A percentile compares a stretch with the other conserved stretches of the same genome.
These are phyloP conservation scores for Electrophaes corylata DNA, from an alignment of 2,888 invertebrate genomes.

Conservation along the genomic window DNA sequence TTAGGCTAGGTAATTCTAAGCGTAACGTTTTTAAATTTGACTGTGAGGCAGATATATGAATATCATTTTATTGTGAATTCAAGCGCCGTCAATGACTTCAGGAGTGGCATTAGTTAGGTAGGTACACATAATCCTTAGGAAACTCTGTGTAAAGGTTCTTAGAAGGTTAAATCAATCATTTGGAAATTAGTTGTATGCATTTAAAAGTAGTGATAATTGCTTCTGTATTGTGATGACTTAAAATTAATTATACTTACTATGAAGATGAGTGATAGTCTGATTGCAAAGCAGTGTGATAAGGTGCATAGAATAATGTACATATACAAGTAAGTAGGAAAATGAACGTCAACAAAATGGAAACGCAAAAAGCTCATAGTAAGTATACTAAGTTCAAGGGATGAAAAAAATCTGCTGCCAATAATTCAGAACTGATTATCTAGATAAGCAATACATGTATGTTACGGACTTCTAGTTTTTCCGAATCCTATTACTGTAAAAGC, in stretches of 20 bases:
- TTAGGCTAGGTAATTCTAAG: conserved; percentile 23
- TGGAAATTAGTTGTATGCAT: conserved; percentile 31
- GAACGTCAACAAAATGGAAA: conserved; percentile 35
- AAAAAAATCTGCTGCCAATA: conserved; percentile 49
- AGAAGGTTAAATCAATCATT: conserved; percentile 8
- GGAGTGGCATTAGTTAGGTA: conserved; percentile 17
- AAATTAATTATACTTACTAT: conserved; percentile 36
- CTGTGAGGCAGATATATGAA: conserved; percentile 42
- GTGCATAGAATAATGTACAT: conserved; percentile 35
- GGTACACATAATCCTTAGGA: conserved; percentile 19
- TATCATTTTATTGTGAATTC: conserved; percentile 24
- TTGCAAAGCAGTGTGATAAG: conserved; percentile 36
- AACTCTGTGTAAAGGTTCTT: conserved; percentile 14
- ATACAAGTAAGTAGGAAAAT: conserved; percentile 28
- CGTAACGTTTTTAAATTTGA: conserved; percentile 35
- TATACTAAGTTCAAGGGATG: conserved; percentile 45
- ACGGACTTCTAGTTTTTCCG: conserved; percentile 53
- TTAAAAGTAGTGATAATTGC: conserved; percentile 31
- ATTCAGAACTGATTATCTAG: conserved; percentile 72
- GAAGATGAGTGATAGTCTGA: conserved; percentile 36
- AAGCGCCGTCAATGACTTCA: background rate
- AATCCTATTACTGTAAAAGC: conserved; percentile 45
- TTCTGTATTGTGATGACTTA: conserved; percentile 32
- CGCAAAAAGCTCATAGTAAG: conserved; percentile 44
- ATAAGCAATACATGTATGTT: conserved; percentile 70